Base-by-base conservation (phyloP, 2,888 invertebrate species). In the Sminthurinus aureus region DNA sequence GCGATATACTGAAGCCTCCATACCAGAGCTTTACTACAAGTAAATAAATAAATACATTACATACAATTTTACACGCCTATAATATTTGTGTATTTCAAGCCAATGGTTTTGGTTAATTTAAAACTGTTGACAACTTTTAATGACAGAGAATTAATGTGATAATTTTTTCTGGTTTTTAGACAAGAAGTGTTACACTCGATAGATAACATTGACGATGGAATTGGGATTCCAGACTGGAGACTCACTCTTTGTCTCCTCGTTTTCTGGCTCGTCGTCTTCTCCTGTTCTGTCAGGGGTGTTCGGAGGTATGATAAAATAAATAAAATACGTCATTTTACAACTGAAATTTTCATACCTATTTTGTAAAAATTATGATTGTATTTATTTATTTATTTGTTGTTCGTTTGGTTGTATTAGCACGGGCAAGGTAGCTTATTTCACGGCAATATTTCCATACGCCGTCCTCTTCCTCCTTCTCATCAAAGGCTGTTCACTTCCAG, bases 381-480 rank as follows among this genome's bases (percentile, higher is more conserved):
- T 11, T 38, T 38, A 38, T 38, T 64, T 18, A 64, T 64, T 64
- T n/a, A 2, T 2, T 64, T 18, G n/a, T 64, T 64, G 18, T 64
- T 0, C 15, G 0, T 64, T 64, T 0, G 0, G n/a, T 4, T 64
- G 64, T 64, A n/a, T 15, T n/a, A 64, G 64, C 9, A 18, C 64
- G 64, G 64, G 64, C 1, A 64, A 95, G 90, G 94, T 94, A 0
- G 94, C 96, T 0, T 97, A 97, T 90, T 95, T 97, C 90, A 93
- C 96, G 18, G 97, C 97, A 0, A 90, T 96, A 2, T 96, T 96
- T 90, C 96, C 96, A 0, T 96, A 95, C 89, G 92, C 95, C 6
- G 93, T 96, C 79, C 93, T 96, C 90, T 91, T 95, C 83, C 93
- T 93, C 64, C 91, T 96, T 74, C 92, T 96, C 18, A 92, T 95